phyloP scores from a whole-genome alignment of 2,888 invertebrate genomes.

The Macrosiphum euphorbiae region DNA sequence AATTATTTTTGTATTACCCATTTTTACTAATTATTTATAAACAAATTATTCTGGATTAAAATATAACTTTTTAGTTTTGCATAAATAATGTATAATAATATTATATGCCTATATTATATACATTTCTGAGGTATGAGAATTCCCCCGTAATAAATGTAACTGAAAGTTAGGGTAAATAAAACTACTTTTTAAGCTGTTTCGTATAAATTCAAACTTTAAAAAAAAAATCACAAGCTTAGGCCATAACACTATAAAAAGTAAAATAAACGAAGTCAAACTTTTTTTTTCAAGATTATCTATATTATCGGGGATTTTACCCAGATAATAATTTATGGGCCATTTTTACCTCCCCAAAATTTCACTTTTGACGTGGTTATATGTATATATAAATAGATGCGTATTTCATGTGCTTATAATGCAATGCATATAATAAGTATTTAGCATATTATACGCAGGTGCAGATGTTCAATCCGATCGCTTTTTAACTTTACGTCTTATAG shows the following conservation, averaged over 20 bases:
- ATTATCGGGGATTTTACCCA: not conserved
- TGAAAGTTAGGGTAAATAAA: not conserved
- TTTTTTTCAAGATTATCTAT: not conserved
- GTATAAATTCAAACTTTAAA: not conserved
- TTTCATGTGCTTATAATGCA: not conserved
- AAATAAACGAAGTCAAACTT: not conserved
- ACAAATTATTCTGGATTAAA: not conserved
- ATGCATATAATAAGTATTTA: not conserved
- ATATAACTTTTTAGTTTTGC: not conserved
- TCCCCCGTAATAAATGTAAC: not conserved
- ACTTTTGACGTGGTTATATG: not conserved
- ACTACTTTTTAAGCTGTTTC: conserved; percentile 7
- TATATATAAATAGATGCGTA: not conserved
- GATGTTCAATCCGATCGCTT: not conserved
- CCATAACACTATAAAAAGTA: not conserved
- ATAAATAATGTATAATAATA: not conserved
- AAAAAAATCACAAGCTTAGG: not conserved
- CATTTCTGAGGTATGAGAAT: not conserved
- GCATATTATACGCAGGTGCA: not conserved
- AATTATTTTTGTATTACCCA: not conserved
- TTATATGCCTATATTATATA: not conserved
- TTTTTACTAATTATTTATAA: not conserved
- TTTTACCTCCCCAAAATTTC: not conserved
- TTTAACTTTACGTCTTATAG: not conserved
- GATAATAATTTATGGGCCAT: not conserved